Evolutionary conservation across 2,888 invertebrate species (phyloP).

Genomic region (Cantharis lateralis): DNA sequence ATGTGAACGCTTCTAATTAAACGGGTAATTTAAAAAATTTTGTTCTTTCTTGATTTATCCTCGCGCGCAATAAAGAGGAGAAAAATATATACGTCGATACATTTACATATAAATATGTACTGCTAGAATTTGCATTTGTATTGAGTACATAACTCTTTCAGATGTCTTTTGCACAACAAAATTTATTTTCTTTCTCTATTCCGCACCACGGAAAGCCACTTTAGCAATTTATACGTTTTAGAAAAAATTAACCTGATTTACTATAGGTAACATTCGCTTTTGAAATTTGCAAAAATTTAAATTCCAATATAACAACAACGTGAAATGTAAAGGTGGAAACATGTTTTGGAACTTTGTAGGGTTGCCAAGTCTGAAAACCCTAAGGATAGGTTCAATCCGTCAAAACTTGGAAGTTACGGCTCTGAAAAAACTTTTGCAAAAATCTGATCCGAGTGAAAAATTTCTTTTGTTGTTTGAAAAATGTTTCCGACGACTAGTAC

Average conservation of each 20-base stretch:
- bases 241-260: not conserved
- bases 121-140: slow-evolving; percentile 33
- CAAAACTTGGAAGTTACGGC: not conserved
- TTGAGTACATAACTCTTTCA: slow-evolving; percentile 32
- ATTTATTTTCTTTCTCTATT: slow-evolving; percentile 21
- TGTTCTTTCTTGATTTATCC: not conserved
- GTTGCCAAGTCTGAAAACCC: not conserved
- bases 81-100: slow-evolving; percentile 17
- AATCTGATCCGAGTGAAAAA: not conserved
- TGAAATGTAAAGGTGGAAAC: not conserved
- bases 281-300: not conserved
- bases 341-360: not conserved
- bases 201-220: slow-evolving; percentile 7
- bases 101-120: slow-evolving; percentile 36
- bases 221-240: slow-evolving; percentile 7
- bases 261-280: not conserved
- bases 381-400: not conserved
- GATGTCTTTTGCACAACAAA: slow-evolving; percentile 25
- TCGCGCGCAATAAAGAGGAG: not conserved
- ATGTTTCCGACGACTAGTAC: not conserved
- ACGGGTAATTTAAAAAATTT: not conserved
- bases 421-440: not conserved
- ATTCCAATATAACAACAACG: not conserved
- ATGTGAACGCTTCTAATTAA: not conserved
- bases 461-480: not conserved